These are phyloP conservation scores for Anthophora plumipes DNA, from an alignment of 2,888 invertebrate genomes.

Conservation along the genomic window DNA sequence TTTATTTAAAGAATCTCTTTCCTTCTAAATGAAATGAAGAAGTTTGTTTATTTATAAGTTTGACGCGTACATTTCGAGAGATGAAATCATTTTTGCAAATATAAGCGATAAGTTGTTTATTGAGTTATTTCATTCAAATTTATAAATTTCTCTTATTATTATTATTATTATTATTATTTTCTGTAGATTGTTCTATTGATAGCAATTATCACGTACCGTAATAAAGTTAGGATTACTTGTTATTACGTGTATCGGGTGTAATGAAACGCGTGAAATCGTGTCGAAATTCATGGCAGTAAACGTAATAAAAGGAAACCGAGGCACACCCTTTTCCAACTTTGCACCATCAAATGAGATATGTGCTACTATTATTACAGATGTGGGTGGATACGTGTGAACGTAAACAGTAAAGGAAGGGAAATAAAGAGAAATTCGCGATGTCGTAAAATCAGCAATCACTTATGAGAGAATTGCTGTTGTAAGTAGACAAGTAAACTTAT, in stretches of 20 bases:
- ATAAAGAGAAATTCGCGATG: neutral
- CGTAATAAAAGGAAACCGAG: neutral
- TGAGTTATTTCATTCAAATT: too few species aligned
- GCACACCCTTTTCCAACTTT: neutral
- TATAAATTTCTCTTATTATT: too few species aligned
- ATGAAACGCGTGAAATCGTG: neutral
- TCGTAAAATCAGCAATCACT: conserved; percentile 6
- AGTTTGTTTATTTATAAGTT: too few species aligned
- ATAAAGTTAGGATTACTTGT: neutral
- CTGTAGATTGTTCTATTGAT: neutral
- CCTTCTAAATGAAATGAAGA: too few species aligned
- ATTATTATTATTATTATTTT: too few species aligned
- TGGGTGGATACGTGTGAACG: conserved; percentile 2
- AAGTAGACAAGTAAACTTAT: neutral
- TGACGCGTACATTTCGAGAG: too few species aligned
- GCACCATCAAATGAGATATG: neutral
- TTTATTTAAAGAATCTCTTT: too few species aligned
- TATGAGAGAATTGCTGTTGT: neutral
- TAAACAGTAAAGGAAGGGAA: neutral
- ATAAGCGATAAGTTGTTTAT: too few species aligned
- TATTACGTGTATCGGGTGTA: neutral
- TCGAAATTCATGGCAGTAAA: neutral
- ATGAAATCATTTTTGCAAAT: too few species aligned
- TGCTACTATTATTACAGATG: conserved; percentile 8
- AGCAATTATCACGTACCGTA: neutral